phyloP scores from a whole-genome alignment of 2,113 vertebrate species.

The Heteronetta atricapilla region DNA sequence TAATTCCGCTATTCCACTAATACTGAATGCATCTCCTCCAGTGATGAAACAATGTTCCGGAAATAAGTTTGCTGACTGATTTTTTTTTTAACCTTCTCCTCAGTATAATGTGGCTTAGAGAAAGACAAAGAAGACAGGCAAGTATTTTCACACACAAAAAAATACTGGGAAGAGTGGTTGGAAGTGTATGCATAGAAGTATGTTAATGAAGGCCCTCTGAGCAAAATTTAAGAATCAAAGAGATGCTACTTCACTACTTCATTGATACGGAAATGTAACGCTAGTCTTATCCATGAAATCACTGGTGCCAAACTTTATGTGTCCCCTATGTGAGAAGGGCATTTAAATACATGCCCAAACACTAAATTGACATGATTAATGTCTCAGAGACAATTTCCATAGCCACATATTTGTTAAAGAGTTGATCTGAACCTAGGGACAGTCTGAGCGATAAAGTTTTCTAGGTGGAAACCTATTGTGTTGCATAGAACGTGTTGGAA shows the following conservation, averaged over 20 bases:
- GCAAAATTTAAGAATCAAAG: neutral
- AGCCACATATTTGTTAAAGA: neutral
- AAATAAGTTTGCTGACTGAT: neutral
- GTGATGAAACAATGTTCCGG: neutral
- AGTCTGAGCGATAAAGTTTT: neutral
- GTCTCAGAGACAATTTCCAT: neutral
- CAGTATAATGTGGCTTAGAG: neutral
- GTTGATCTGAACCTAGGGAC: neutral
- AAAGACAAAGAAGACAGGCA: neutral
- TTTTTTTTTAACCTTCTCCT: neutral
- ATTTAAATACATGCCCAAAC: neutral
- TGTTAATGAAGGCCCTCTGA: neutral
- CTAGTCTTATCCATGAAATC: neutral
- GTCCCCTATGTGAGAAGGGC: neutral
- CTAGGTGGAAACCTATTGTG: neutral
- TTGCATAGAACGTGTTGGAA: neutral
- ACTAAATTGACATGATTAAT: neutral
- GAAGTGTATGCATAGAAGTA: neutral
- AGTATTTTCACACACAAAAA: neutral
- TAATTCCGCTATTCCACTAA: no score
- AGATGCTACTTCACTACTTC: neutral
- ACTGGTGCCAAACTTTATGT: neutral
- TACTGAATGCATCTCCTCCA: neutral
- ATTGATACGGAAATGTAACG: neutral
- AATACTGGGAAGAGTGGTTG: neutral